Evolutionary conservation across 2,888 invertebrate genomes (phyloP), one percentile per base, ranked within the genome.

Genomic region (Leptinotarsa tumamoca): DNA sequence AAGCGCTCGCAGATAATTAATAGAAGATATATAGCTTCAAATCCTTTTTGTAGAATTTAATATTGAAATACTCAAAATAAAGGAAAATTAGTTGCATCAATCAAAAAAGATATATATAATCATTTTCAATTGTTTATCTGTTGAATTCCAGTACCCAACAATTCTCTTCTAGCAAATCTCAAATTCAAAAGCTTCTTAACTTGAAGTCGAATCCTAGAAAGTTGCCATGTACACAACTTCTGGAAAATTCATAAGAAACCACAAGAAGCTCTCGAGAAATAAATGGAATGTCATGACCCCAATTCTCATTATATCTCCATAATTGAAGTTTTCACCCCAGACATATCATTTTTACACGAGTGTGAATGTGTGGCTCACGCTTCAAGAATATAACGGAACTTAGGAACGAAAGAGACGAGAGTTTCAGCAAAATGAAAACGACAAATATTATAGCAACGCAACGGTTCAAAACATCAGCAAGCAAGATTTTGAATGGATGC

Each of bases 391-490:
- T 58, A 58, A 23, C 4, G 21, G 14, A 58, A 58, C 23, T 18
- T 58, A 14, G 23, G 14, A 15, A 58, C 4, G 21, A 23, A 58
- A 58, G 27, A 18, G 10, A 58, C 10, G 56, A 5, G 23, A 23
- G 15, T 21, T 21, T 23, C 23, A 58, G 21, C 23, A 23, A 23
- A 58, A 15, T 27, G 21, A 10, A 18, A 54, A 54, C 54, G 54
- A 58, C 58, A 58, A 21, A 21, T 58, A 23, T 17, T 23, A 23
- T 43, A 43, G 23, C 21, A 58, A 21, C 14, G 63, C 27, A 63
- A 63, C 43, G 63, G 17, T 63, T 33, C 33, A n/a, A 63, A 63
- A 63, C 63, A 63, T n/a, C 63, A 63, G 2, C 17, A 27, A 43
- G 43, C 17, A 17, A 63, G 63, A n/a, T 10, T 17, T 33, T 63